Evolutionary conservation across 2,113 vertebrate genomes (phyloP), one percentile per base, ranked within the genome.

Genomic region (Clarias macrocephalus): DNA sequence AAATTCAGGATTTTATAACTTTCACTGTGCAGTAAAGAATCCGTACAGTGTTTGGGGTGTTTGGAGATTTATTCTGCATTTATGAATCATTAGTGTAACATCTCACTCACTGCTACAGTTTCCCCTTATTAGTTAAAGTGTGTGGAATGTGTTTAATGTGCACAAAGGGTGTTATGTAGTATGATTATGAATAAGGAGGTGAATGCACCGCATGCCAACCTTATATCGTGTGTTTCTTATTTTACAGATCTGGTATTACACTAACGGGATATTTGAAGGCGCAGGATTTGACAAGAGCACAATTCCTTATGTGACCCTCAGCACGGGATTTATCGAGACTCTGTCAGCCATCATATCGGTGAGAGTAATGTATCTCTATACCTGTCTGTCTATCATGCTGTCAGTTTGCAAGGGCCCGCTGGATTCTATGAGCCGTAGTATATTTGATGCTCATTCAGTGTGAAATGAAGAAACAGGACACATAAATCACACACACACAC

Each of bases 181-280:
- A 21, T 21, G 28, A 21, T 2, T 33, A 80, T 79, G n/a, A 56
- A 25, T n/a, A 12, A 72, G 70, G 23, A n/a, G 0, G 54, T 57
- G 54, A 33, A 60, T 37, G 18, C 12, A 9, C 12, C 11, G 16
- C 30, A n/a, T 9, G 2, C 25, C 9, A 33, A 19, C 7, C 4
- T 13, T 60, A 57, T 80, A 59, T 8, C 91, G 90, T 85, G 1
- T 89, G 88, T 12, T 89, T 16, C 13, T 79, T 88, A 37, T 23
- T 19, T 84, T 86, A 11, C 76, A 99, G 98, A 98, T 99, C 89
- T 99, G 97, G 98, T 99, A 98, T 91, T 99, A 99, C 92, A 99
- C 98, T 59, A 98, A 94, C 82, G 96, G 93, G 88, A 98, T 99
- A 91, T 96, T 99, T 1, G 89, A 54, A 11, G 94, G 94, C 52